A percentile compares a stretch with the other conserved stretches of the same genome.
phyloP scores from a whole-genome alignment of 2,888 invertebrate species.

The Arctia plantaginis region DNA sequence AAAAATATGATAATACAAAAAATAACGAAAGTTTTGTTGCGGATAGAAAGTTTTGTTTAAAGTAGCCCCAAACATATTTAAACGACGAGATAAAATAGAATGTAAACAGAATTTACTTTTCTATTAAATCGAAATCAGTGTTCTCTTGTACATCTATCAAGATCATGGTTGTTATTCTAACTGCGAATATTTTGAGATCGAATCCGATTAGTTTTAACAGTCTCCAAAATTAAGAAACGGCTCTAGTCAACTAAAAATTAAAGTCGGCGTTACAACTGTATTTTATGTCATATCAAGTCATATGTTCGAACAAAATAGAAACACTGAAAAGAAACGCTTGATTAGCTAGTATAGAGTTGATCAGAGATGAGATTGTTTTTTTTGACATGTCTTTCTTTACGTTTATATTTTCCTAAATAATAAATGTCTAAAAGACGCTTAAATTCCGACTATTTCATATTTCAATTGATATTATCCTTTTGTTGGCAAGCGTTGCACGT shows the following conservation, averaged over 20 bases:
- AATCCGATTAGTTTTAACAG: neutral
- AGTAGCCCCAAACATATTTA: neutral
- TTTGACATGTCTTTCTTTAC: neutral
- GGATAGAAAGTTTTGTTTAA: neutral
- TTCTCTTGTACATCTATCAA: neutral
- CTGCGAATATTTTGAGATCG: neutral
- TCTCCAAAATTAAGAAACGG: neutral
- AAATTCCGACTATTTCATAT: neutral
- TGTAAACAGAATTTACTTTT: neutral
- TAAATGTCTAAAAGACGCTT: neutral
- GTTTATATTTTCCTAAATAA: neutral
- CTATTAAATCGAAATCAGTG: neutral
- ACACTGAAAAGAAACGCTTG: neutral
- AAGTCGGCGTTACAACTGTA: neutral
- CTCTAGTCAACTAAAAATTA: too few relatives aligned
- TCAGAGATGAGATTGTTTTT: neutral
- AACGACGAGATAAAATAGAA: too few relatives aligned
- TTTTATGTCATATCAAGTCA: neutral
- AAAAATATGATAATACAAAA: neutral
- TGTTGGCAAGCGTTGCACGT: constrained; percentile 38
- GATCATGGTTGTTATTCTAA: too few relatives aligned
- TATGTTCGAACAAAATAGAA: neutral
- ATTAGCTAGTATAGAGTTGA: neutral
- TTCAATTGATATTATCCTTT: constrained; percentile 20
- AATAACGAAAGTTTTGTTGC: neutral